Percentiles rank a stretch among this genome's conserved stretches.
phyloP scores from a whole-genome alignment of 2,888 invertebrate species.

The Nezara viridula region DNA sequence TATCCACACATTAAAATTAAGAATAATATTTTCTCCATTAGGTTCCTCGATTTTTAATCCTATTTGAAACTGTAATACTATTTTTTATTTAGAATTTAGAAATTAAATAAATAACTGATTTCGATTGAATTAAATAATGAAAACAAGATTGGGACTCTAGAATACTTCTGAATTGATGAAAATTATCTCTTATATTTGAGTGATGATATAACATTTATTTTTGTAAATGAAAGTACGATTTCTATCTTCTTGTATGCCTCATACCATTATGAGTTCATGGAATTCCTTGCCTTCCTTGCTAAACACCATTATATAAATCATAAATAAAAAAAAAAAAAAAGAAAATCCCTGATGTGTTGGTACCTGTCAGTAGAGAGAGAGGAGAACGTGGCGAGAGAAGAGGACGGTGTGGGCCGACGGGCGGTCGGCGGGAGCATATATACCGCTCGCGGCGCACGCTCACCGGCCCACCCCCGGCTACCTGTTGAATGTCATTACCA shows the following conservation, averaged over 20 bases:
- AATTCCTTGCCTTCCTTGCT: background rate
- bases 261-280: background rate
- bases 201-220: background rate
- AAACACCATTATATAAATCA: background rate
- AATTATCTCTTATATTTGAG: background rate
- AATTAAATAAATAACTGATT: too few relatives aligned
- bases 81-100: too few relatives aligned
- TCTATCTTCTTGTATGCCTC: background rate
- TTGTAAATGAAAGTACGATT: background rate
- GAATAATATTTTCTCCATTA: too few relatives aligned
- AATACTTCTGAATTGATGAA: background rate
- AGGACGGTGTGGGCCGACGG: slow-evolving; percentile 1
- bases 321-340: background rate
- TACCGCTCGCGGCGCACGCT: background rate
- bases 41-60: too few relatives aligned
- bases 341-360: background rate
- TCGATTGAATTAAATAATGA: too few relatives aligned
- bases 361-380: background rate
- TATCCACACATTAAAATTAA: too few relatives aligned
- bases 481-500: slow-evolving; percentile 30
- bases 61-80: too few relatives aligned
- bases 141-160: background rate
- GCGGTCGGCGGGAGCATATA: background rate
- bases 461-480: background rate
- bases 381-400: background rate